Conservation (phyloP, 2,797 vertebrate genomes). For the Botia kubotai region DNA sequence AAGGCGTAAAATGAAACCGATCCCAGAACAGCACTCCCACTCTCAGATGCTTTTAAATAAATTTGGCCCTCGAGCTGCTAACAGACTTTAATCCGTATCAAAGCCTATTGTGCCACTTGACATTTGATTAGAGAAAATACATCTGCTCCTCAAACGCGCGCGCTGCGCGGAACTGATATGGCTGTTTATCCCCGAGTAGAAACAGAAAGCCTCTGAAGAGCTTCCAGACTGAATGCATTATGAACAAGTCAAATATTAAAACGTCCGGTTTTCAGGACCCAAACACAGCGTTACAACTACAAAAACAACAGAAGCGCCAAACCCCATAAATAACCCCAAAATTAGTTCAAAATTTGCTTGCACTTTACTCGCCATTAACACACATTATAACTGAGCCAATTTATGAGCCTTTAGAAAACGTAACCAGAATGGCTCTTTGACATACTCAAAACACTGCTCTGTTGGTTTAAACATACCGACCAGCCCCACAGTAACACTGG, state of each 20-base stretch:
- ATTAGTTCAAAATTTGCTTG: not conserved
- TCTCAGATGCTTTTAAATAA: slow-evolving; percentile 31
- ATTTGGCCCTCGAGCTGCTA: slow-evolving; percentile 35
- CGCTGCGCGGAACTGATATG: slow-evolving; percentile 28
- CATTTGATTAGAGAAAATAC: slow-evolving; percentile 43
- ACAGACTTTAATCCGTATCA: slow-evolving; percentile 45
- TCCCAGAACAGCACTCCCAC: slow-evolving; percentile 15
- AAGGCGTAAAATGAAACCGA: slow-evolving; percentile 12
- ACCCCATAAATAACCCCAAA: not conserved
- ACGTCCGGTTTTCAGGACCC: not conserved
- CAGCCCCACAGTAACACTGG: too few relatives aligned
- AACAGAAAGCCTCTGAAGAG: slow-evolving; percentile 32
- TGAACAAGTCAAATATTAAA: slow-evolving; percentile 3
- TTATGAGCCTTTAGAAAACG: too few relatives aligned
- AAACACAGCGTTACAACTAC: not conserved
- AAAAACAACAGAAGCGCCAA: not conserved
- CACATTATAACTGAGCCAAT: not conserved
- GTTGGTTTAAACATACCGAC: too few relatives aligned
- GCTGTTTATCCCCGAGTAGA: slow-evolving; percentile 30
- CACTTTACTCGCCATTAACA: not conserved
- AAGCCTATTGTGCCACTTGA: slow-evolving; percentile 47
- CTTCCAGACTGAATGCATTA: slow-evolving; percentile 5
- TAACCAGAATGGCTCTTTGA: too few relatives aligned
- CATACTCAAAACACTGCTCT: too few relatives aligned
- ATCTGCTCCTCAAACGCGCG: slow-evolving; percentile 36